These are phyloP conservation scores for Acropora yongei DNA, from an alignment of 64 coral and sea anemone species.

Conservation along the genomic window DNA sequence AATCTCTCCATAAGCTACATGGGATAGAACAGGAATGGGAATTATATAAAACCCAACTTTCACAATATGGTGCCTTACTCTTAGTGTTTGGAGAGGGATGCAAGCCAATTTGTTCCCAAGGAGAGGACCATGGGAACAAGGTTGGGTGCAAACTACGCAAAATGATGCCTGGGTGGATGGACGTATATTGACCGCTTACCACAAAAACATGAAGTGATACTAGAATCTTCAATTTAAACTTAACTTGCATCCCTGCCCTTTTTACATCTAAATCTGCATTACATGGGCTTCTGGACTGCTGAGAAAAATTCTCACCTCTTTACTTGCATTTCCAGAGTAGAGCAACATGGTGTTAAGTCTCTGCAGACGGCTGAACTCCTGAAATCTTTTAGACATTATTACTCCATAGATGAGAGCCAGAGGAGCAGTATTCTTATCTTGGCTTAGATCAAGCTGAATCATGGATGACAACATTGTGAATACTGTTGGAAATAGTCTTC, in stretches of 20 bases:
- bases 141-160: no score
- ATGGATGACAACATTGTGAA: neutral
- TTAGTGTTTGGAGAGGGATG: no score
- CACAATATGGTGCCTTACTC: no score
- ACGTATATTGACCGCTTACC: no score
- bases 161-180: no score
- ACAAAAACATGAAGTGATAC: no score
- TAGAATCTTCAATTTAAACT: no score
- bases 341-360: neutral
- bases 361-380: neutral
- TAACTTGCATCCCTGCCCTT: neutral
- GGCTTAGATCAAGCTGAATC: neutral
- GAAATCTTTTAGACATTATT: neutral
- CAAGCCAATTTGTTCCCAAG: no score
- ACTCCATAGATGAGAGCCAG: neutral
- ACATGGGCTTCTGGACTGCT: neutral
- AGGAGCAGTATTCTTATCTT: neutral
- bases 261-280: neutral
- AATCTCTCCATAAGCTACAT: conserved; percentile 56
- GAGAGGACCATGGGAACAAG: no score
- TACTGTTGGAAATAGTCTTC: no score
- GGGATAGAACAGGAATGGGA: neutral
- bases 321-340: neutral
- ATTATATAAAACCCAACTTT: no score
- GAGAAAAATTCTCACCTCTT: neutral